A percentile compares a stretch with the other conserved stretches of the same genome.
phyloP scores from a whole-genome alignment of 1,140 invertebrate species.

The Drosophila orosa region DNA sequence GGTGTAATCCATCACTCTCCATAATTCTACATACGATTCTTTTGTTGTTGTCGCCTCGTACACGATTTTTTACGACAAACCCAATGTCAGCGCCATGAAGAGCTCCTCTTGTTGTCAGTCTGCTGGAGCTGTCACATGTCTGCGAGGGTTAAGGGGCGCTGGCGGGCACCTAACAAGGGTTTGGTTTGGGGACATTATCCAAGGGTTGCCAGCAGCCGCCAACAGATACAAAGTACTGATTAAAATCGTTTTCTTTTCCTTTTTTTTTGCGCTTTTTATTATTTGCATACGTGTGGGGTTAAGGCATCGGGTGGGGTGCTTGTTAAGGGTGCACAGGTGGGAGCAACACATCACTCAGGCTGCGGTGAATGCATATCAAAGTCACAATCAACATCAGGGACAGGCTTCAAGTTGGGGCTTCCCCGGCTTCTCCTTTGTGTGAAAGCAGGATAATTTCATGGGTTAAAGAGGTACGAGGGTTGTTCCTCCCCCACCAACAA shows the following conservation, averaged over 20 bases:
- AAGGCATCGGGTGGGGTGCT: neutral
- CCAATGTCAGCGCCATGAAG: constrained; percentile 78
- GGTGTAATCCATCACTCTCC: constrained; percentile 19
- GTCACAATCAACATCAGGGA: constrained; percentile 74
- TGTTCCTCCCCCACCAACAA: constrained; percentile 21
- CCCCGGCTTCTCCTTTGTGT: constrained; percentile 33
- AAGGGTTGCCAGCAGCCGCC: constrained; percentile 51
- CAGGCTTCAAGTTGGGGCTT: constrained; percentile 24
- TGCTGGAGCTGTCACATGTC: constrained; percentile 54
- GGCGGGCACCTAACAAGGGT: constrained; percentile 16
- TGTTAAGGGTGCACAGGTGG: constrained; percentile 27
- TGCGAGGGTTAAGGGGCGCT: constrained; percentile 2
- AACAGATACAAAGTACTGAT: constrained; percentile 82
- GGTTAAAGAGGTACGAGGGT: constrained; percentile 1
- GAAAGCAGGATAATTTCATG: constrained; percentile 63
- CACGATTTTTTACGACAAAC: constrained; percentile 73
- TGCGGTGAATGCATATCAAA: constrained; percentile 77
- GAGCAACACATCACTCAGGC: constrained; percentile 66
- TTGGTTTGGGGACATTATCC: constrained; percentile 34
- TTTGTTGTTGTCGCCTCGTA: constrained; percentile 35
- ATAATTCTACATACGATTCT: constrained; percentile 8
- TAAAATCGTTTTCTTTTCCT: constrained; percentile 59
- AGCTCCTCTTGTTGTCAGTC: constrained; percentile 54
- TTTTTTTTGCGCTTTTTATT: constrained; percentile 60
- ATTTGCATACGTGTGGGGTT: constrained; percentile 41